Conservation (phyloP, 2,797 vertebrate genomes). For the Hoplostethus atlanticus region DNA sequence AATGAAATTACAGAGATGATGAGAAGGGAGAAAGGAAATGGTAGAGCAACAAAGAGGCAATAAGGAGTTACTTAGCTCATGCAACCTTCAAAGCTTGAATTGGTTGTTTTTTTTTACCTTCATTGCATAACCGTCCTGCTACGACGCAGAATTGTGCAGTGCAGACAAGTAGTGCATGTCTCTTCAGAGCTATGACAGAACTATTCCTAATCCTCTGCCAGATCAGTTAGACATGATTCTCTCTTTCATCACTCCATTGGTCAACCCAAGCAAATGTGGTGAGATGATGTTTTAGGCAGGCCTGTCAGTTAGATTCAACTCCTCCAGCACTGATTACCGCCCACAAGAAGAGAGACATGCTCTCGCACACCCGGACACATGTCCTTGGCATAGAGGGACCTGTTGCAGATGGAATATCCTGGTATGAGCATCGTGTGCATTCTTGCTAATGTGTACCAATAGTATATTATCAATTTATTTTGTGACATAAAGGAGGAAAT, state of each 20-base stretch:
- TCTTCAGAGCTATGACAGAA: not conserved
- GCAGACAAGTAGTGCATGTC: no score
- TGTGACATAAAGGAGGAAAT: not conserved
- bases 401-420: not conserved
- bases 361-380: not conserved
- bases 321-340: not conserved
- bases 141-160: no score
- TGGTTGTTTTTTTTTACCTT: no score
- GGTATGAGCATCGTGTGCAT: not conserved
- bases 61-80: no score
- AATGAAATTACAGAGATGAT: not conserved
- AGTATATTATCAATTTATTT: conserved; percentile 1
- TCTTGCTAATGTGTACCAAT: not conserved
- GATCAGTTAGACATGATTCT: not conserved
- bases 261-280: not conserved
- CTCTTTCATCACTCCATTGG: not conserved
- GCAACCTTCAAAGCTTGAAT: no score
- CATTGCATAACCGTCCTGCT: no score
- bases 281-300: conserved; percentile 16
- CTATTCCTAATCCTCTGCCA: not conserved
- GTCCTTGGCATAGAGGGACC: not conserved
- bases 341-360: not conserved
- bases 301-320: conserved; percentile 8
- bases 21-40: no score
- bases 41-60: no score